Base-by-base conservation (phyloP, 2,113 vertebrate genomes). In the Oryzias woworae region DNA sequence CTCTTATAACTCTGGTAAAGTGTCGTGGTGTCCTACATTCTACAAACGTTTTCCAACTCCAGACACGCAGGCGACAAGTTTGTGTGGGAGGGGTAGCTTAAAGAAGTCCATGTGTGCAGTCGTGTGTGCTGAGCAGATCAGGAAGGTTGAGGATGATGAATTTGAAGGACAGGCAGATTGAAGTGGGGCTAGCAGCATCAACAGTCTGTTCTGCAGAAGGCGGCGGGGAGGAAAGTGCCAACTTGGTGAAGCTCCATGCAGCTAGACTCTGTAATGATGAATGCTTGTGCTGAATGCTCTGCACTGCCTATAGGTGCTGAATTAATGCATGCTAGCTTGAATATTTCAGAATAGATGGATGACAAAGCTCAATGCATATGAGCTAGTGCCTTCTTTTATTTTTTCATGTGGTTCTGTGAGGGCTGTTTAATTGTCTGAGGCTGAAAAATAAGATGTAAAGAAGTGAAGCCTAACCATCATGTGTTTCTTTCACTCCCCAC, bases 41-140 rank as follows among this genome's bases (percentile, higher is more conserved):
- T 48, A 8, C 16, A n/a, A 42, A 55, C 18, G 12, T 41, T 55
- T 55, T 14, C 41, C 26, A 41, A 2, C 12, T 14, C 44, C n/a
- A 57, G n/a, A 65, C 57, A 42, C 51, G 4, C 55, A 22, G 58
- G 66, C 75, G 73, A 74, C 69, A 45, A 71, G 52, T 18, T 60
- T 68, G 60, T 62, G 48, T 41, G 45, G 23, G 46, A 22, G 71
- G 18, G 57, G 62, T 67, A 69, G 56, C 57, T 75, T 69, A 50
- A 59, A 69, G 43, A 36, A 60, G 49, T 63, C 59, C 22, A 23
- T 42, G 45, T 69, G 50, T 48, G 61, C 63, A 63, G 57, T 59
- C 53, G 52, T 16, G 65, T 51, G 48, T 53, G 41, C 49, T 42
- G 18, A 72, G 74, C 47, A 58, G 70, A 73, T 77, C 50, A 71